A percentile compares a stretch with the other conserved stretches of the same genome.
These are phyloP conservation scores for Schizothorax lantsangensis DNA, from an alignment of 2,797 vertebrate species.

Conservation along the genomic window DNA sequence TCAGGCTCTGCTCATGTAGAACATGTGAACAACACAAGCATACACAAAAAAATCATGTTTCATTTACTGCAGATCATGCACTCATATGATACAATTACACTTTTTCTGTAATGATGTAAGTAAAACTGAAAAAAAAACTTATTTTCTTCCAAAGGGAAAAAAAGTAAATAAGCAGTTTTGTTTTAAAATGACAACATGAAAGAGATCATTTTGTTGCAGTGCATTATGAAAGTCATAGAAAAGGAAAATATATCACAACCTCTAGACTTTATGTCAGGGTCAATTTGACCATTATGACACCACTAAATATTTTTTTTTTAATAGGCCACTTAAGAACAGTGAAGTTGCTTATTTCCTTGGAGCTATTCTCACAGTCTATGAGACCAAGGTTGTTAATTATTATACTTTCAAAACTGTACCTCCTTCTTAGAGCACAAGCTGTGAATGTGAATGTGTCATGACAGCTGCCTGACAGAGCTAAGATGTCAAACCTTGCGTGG, in stretches of 20 bases:
- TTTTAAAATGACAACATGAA: not conserved
- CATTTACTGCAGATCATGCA: not conserved
- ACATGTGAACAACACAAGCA: slow-evolving; percentile 11
- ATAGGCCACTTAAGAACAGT: not conserved
- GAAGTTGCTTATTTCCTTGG: not conserved
- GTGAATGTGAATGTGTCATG: not conserved
- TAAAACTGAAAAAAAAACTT: not conserved
- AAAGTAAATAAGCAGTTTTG: not conserved
- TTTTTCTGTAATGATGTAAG: not conserved
- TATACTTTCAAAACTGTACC: not conserved
- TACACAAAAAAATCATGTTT: not conserved
- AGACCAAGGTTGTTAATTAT: not conserved
- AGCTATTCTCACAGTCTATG: not conserved
- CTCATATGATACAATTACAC: not conserved
- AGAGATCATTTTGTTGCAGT: not conserved
- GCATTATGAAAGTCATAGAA: not conserved
- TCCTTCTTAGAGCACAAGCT: not conserved
- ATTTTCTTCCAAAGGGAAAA: not conserved
- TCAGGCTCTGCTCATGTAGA: slow-evolving; percentile 18
- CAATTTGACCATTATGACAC: too few relatives aligned
- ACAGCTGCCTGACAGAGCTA: not conserved
- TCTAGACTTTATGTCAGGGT: not conserved
- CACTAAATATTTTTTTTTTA: not conserved
- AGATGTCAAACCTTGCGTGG: not conserved
- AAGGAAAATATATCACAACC: not conserved